Percentiles rank a stretch among this genome's conserved stretches.
Evolutionary conservation across 92 coral and sea anemone genomes (phyloP).

Genomic region (Hydrozoanthus gracilis): DNA sequence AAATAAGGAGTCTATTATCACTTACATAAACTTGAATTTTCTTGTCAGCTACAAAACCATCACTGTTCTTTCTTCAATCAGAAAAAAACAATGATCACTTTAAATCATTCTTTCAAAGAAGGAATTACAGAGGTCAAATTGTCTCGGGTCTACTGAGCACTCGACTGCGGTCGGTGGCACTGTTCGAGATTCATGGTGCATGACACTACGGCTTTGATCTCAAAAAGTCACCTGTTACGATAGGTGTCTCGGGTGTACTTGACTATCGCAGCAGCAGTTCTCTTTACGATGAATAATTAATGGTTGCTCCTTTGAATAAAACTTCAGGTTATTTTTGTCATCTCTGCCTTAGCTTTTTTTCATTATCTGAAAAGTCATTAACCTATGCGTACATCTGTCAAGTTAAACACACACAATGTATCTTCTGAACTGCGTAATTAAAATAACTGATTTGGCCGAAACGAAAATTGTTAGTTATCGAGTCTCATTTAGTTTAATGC

Average conservation of each 20-base stretch:
- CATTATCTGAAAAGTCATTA: too few species aligned
- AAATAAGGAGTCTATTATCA: background rate
- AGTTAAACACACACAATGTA: background rate
- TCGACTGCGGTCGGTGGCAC: background rate
- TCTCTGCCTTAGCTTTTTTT: background rate
- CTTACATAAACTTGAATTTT: background rate
- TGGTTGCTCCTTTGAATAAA: background rate
- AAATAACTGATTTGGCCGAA: background rate
- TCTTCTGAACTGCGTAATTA: background rate
- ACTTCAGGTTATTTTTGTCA: background rate
- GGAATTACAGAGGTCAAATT: background rate
- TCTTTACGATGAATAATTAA: background rate
- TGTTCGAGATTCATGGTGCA: background rate
- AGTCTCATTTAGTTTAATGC: too few species aligned
- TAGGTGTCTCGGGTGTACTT: too few species aligned
- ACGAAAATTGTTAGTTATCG: too few species aligned
- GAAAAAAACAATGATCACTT: background rate
- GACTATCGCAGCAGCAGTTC: background rate
- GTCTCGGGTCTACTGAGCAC: background rate
- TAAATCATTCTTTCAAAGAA: background rate
- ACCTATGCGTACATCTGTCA: background rate
- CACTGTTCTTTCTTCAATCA: background rate
- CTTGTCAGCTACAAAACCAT: background rate
- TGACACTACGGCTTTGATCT: background rate
- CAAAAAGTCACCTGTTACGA: constrained; percentile 1